These are phyloP conservation scores for Sparidentex hasta DNA, from an alignment of 2,797 vertebrate species.

Conservation along the genomic window DNA sequence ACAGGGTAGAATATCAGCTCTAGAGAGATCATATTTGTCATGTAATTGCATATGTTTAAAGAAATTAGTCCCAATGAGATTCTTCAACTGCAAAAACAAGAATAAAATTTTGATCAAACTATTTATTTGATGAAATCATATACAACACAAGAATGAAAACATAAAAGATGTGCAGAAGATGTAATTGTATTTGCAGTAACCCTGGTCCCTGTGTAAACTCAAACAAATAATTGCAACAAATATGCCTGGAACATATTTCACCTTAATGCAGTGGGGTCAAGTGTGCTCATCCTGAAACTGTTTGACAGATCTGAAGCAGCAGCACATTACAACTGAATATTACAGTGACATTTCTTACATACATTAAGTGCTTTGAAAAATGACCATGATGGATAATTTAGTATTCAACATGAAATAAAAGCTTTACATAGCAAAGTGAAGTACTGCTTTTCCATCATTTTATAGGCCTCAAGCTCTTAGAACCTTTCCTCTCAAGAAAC, in stretches of 20 bases:
- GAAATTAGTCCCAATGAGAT: neutral
- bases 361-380: conserved; percentile 22
- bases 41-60: neutral
- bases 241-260: conserved; percentile 2
- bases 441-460: neutral
- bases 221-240: conserved; percentile 19
- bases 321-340: conserved; percentile 1
- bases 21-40: no score
- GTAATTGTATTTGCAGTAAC: conserved; percentile 28
- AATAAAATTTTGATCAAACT: neutral
- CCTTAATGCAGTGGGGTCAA: neutral
- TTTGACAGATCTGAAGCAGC: conserved; percentile 18
- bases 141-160: conserved; percentile 36
- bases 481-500: neutral
- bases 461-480: neutral
- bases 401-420: neutral
- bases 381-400: conserved; percentile 1
- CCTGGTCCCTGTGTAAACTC: conserved; percentile 44
- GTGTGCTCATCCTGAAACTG: neutral
- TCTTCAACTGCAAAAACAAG: neutral
- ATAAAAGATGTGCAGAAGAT: neutral
- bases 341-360: conserved; percentile 14
- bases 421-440: neutral
- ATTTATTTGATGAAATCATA: conserved; percentile 43
- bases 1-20: neutral